phyloP scores from a whole-genome alignment of 2,113 vertebrate species.

The Perca flavescens region DNA sequence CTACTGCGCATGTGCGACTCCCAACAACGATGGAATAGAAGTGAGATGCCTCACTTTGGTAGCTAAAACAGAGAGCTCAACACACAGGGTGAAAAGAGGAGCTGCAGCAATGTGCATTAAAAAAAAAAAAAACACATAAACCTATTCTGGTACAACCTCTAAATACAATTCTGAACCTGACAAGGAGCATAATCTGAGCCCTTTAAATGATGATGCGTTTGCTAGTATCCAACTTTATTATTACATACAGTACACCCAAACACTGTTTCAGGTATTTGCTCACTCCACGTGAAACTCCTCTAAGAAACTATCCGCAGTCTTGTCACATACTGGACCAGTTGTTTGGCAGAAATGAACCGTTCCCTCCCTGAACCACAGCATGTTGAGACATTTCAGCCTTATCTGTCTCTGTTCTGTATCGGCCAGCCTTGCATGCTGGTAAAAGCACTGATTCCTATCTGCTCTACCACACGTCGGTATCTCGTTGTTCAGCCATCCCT shows the following conservation, averaged over 20 bases:
- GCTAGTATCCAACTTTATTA: neutral
- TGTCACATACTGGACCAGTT: neutral
- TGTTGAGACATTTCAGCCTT: constrained; percentile 60
- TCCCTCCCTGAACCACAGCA: constrained; percentile 26
- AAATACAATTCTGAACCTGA: too few species aligned
- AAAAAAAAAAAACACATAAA: too few species aligned
- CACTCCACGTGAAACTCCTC: neutral
- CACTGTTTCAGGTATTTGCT: neutral
- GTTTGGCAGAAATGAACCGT: constrained; percentile 17
- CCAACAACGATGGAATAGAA: too few species aligned
- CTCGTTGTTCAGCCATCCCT: constrained; percentile 31
- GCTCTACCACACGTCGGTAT: constrained; percentile 10
- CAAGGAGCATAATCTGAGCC: too few species aligned
- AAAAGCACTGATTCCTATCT: constrained; percentile 58
- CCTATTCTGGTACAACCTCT: too few species aligned
- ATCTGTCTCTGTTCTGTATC: constrained; percentile 52
- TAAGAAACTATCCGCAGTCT: constrained; percentile 4
- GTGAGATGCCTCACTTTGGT: too few species aligned
- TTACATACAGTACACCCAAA: neutral
- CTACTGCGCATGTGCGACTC: too few species aligned
- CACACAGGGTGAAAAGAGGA: too few species aligned
- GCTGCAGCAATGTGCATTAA: too few species aligned
- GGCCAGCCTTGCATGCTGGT: constrained; percentile 28
- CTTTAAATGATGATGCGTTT: neutral
- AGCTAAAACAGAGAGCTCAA: too few species aligned